Evolutionary conservation across 2,113 vertebrate genomes (phyloP), one percentile per base, ranked within the genome.

Genomic region (Bambusicola thoracicus): DNA sequence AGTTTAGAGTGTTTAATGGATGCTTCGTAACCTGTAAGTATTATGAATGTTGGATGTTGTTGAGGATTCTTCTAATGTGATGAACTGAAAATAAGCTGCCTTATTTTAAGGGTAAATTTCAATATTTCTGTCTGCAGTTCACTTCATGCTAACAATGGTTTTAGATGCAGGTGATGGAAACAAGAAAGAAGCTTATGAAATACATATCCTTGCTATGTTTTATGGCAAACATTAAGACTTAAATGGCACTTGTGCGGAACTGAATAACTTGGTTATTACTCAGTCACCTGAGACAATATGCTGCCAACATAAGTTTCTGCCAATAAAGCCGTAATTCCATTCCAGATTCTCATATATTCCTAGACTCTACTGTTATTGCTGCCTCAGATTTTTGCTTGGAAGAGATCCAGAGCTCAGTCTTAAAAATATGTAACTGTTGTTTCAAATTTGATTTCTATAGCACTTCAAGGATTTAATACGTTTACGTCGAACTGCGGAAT

Each of bases 381-480:
- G 48, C 41, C 48, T 87, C 32, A 67, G 21, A 66, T 80, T 72
- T 89, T 87, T 20, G 48, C 36, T 59, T 27, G 38, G 30, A 63
- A n/a, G 38, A 66, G 25, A 20, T 77, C 34, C 55, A 40, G n/a
- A 76, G 12, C 3, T 90, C 61, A 38, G 8, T 77, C 92, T 87
- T 53, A 30, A 93, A 73, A 73, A 41, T 73, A 38, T 46, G 4
- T 78, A 67, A 80, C 65, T 81, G 11, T 51, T 95, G 14, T 84
- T 95, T 96, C 43, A 48, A 67, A 81, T 79, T 49, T 83, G 5
- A 70, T 94, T 55, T 94, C 18, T 94, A 14, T 95, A 99, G 99
- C 99, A 99, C 97, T 99, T 99, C 98, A 99, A 99, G 94, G 99
- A 99, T 95, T 97, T 99, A 86, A 99, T 99, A 97, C 99, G 99